phyloP scores from a whole-genome alignment of 2,888 invertebrate species.

The Boloria euphrosyne region DNA sequence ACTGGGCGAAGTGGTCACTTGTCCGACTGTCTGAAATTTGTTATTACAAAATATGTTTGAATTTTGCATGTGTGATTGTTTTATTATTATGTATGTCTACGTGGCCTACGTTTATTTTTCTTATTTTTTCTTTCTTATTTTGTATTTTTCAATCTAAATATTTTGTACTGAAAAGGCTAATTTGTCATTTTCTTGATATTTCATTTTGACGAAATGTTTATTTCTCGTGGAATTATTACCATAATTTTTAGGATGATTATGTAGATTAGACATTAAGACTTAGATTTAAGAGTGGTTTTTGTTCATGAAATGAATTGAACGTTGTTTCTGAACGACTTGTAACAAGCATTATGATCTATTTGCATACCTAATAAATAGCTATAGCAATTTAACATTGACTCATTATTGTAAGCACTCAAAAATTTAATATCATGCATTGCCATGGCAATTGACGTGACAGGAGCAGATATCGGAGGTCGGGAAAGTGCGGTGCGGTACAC shows the following conservation, averaged over 20 bases:
- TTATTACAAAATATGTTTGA: slow-evolving; percentile 7
- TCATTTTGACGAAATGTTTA: too few species aligned
- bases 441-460: slow-evolving; percentile 47
- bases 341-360: slow-evolving; percentile 40
- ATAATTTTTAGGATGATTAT: slow-evolving; percentile 14
- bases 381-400: slow-evolving; percentile 29
- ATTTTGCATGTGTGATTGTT: slow-evolving; percentile 29
- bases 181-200: slow-evolving; percentile 15
- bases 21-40: slow-evolving; percentile 62
- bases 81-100: slow-evolving; percentile 13
- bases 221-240: slow-evolving; percentile 14
- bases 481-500: slow-evolving; percentile 60
- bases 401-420: slow-evolving; percentile 24
- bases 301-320: slow-evolving; percentile 33
- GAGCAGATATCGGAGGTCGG: slow-evolving; percentile 35
- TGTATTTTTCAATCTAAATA: slow-evolving; percentile 15
- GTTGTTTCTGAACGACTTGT: slow-evolving; percentile 24
- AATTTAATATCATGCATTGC: slow-evolving; percentile 28
- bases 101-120: neutral
- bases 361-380: slow-evolving; percentile 42
- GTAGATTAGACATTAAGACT: slow-evolving; percentile 15
- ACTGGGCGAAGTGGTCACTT: slow-evolving; percentile 73
- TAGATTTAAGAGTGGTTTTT: slow-evolving; percentile 15
- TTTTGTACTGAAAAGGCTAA: slow-evolving; percentile 1
- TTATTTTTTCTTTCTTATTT: too few species aligned